Evolutionary conservation across 2,797 vertebrate genomes (phyloP), one percentile per base, ranked within the genome.

Genomic region (Helostoma temminkii): DNA sequence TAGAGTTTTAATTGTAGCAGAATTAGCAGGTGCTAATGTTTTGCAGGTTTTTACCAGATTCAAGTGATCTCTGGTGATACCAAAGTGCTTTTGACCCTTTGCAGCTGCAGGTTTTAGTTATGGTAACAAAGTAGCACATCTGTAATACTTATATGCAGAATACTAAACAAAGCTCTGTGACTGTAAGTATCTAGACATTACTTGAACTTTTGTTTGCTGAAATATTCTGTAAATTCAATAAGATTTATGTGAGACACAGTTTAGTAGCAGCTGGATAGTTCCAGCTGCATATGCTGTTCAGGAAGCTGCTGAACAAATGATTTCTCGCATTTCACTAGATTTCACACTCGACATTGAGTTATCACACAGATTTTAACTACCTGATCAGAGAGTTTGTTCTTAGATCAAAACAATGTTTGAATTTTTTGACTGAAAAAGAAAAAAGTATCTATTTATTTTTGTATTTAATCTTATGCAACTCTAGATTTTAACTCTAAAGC

Each of bases 221-320:
- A 50, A 39, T 73, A 66, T 59, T 81, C 64, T 69, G 65, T 55
- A 62, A 66, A 56, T n/a, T 37, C 57, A 32, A 49, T 19, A 63
- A 70, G 55, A 88, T 89, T 91, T 59, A 86, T 88, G 60, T 53
- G 45, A 64, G 21, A 56, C 9, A 42, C 26, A 58, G 41, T 71
- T 80, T 54, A 46, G 45, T 19, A 86, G 80, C 87, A 90, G 80
- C 80, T 89, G 82, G 68, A 76, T 58, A 64, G 42, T 21, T 86
- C 83, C 87, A 90, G 81, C 81, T 89, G 83, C 68, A 79, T 59
- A 66, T 77, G 66, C 55, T 69, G 66, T 82, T 80, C 64, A 78
- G 76, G 79, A 89, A 88, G 70, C 50, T 78, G 70, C 62, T 78
- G 75, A 86, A 84, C 81, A 80, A 78, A 84, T 80, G 45, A 82